Evolutionary conservation across 2,113 vertebrate genomes (phyloP), one percentile per base, ranked within the genome.

Genomic region (Cephalopterus ornatus): DNA sequence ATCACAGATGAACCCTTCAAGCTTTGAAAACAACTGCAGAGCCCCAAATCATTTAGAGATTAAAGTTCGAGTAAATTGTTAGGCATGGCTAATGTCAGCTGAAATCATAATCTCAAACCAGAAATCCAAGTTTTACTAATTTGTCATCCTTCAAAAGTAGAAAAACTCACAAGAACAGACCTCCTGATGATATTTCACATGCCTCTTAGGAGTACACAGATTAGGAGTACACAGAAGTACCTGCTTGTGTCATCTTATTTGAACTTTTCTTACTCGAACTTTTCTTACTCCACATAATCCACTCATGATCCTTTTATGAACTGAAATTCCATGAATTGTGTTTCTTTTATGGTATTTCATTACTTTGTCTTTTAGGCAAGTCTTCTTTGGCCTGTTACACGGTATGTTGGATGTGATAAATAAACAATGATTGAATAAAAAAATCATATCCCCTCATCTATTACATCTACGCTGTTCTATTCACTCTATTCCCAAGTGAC

Each of bases 51-150:
- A 23, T 19, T 50, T 32, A 32, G 33, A 72, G n/a, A 59, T 46
- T 61, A 62, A n/a, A 78, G 35, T 15, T 61, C 62, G 39, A 78
- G 35, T 15, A 4, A 66, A 16, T 52, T 61, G 17, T 63, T 87
- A 63, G 13, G 6, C 5, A 46, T 27, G 6, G 1, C 13, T 28
- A 4, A 1, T 37, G 37, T 59, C 32, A 27, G 3, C 6, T 62
- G 49, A 76, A 84, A 73, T 67, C 21, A 23, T 37, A 41, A 67
- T 28, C 32, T 24, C 20, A 83, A 71, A 74, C 20, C 19, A 59
- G 37, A 32, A 80, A 76, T n/a, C 27, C n/a, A 67, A 30, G n/a
- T 72, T 35, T 70, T 10, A 22, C 11, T 35, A 33, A 63, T 37
- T 16, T 77, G 7, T 32, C 50, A 53, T 49, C 22, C 30, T 91